phyloP scores from a whole-genome alignment of 2,888 invertebrate genomes.

The Danaus chrysippus region DNA sequence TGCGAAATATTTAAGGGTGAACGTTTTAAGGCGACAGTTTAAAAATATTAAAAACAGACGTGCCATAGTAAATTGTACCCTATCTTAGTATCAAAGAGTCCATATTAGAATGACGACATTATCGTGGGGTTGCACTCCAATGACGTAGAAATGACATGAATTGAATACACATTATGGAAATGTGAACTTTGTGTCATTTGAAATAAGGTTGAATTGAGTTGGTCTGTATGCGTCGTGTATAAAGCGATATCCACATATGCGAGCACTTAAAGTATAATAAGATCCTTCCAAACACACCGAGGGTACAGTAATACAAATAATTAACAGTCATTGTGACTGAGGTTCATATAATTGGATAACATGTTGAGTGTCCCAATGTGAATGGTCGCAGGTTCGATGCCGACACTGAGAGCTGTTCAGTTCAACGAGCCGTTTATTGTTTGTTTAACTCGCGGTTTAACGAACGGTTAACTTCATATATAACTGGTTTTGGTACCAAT shows the following conservation, averaged over 20 bases:
- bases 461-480: not conserved
- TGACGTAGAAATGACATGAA: too few relatives aligned
- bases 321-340: slow-evolving; percentile 54
- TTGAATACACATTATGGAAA: not conserved
- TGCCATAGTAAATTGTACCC: too few relatives aligned
- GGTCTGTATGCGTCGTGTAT: slow-evolving; percentile 4
- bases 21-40: too few relatives aligned
- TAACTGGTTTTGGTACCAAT: too few relatives aligned
- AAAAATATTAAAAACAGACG: too few relatives aligned
- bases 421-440: not conserved
- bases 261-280: slow-evolving; percentile 49
- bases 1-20: slow-evolving; percentile 22
- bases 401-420: slow-evolving; percentile 6
- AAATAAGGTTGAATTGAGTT: slow-evolving; percentile 17
- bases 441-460: not conserved
- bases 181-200: not conserved
- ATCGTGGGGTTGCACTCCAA: too few relatives aligned
- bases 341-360: slow-evolving; percentile 42
- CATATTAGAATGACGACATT: too few relatives aligned
- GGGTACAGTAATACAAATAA: slow-evolving; percentile 46
- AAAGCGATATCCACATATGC: slow-evolving; percentile 52
- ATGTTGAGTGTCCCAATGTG: slow-evolving; percentile 24
- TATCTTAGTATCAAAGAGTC: too few relatives aligned
- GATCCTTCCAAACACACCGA: slow-evolving; percentile 41
- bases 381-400: slow-evolving; percentile 12